Conservation (phyloP, 2,797 vertebrate genomes). For the Champsocephalus gunnari region DNA sequence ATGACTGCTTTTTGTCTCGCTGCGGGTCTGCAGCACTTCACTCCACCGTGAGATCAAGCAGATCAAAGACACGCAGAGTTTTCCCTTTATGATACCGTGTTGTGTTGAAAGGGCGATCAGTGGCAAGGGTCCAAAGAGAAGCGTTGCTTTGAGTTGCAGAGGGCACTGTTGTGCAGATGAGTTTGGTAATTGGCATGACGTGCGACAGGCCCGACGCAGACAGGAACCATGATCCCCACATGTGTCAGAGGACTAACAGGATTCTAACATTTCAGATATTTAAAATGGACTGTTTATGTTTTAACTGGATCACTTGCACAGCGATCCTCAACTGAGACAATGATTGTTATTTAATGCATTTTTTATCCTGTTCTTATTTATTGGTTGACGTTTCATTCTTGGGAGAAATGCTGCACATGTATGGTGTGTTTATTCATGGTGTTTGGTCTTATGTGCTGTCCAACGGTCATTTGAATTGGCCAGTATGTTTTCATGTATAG, state of each 20-base stretch:
- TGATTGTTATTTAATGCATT: conserved; percentile 82
- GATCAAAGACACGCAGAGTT: conserved; percentile 36
- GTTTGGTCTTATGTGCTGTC: conserved; percentile 69
- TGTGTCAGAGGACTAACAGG: conserved; percentile 36
- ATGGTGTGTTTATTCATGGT: conserved; percentile 68
- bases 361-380: conserved; percentile 78
- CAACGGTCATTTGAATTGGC: conserved; percentile 57
- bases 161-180: conserved; percentile 42
- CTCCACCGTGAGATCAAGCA: conserved; percentile 29
- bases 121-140: conserved; percentile 69
- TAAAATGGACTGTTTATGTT: conserved; percentile 75
- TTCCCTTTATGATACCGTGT: conserved; percentile 46
- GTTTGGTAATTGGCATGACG: conserved; percentile 6
- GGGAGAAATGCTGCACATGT: conserved; percentile 77
- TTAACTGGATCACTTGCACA: conserved; percentile 54
- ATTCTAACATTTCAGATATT: conserved; percentile 69
- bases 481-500: conserved; percentile 68
- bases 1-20: conserved; percentile 49
- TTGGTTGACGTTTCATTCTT: conserved; percentile 69
- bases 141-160: conserved; percentile 35
- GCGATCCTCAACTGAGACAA: conserved; percentile 69
- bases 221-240: conserved; percentile 29
- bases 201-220: conserved; percentile 3
- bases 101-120: conserved; percentile 29
- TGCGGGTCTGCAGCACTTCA: conserved; percentile 42